A percentile compares a stretch with the other conserved stretches of the same genome.
phyloP scores from a whole-genome alignment of 2,113 vertebrate species.

The Eleginops maclovinus region DNA sequence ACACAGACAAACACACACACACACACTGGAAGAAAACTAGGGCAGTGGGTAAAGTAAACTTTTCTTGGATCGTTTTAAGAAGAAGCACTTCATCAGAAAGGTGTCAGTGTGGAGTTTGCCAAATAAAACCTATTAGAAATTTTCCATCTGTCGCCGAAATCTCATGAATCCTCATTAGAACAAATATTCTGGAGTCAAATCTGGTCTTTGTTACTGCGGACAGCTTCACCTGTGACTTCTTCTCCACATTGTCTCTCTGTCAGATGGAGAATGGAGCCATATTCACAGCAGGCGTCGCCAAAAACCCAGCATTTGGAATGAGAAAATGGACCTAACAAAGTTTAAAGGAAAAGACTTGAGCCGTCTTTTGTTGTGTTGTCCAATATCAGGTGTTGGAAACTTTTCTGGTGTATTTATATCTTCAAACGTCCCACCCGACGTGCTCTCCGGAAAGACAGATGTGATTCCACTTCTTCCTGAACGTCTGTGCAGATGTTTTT shows the following conservation, averaged over 20 bases:
- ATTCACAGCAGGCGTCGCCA: background rate
- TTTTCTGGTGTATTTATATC: background rate
- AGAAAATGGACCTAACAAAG: background rate
- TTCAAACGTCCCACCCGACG: background rate
- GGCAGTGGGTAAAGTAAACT: constrained; percentile 37
- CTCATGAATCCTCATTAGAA: background rate
- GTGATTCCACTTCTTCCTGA: too few relatives aligned
- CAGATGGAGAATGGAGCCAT: background rate
- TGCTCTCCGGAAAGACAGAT: too few relatives aligned
- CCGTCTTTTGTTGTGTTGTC: background rate
- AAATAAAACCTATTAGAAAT: background rate
- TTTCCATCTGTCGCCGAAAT: background rate
- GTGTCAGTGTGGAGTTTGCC: constrained; percentile 12
- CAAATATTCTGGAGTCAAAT: background rate
- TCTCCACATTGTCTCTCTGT: background rate
- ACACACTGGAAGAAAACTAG: constrained; percentile 41
- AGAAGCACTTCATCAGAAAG: constrained; percentile 26
- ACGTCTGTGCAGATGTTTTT: too few relatives aligned
- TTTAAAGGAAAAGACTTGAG: background rate
- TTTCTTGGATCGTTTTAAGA: constrained; percentile 23
- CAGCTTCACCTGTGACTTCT: background rate
- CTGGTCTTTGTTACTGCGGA: background rate
- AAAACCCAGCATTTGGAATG: constrained; percentile 3
- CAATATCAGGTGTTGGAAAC: background rate
- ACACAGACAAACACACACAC: constrained; percentile 19